Evolutionary conservation across 2,797 vertebrate genomes (phyloP).

Genomic region (Micrastur ruficollis): DNA sequence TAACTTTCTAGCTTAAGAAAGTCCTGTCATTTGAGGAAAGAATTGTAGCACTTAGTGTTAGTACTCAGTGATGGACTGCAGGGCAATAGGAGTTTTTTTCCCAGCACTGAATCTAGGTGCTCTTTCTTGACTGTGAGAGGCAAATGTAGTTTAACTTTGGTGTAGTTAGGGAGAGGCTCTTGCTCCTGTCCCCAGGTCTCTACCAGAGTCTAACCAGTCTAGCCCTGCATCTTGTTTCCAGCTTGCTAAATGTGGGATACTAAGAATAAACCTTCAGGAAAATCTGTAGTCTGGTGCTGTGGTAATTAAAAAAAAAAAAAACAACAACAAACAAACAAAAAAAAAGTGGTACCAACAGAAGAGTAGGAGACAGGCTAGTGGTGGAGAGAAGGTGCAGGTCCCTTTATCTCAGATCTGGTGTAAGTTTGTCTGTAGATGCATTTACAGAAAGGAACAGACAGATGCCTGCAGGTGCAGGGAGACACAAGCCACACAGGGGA

Average conservation of each 20-base stretch:
- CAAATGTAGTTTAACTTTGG: not conserved
- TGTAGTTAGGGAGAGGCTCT: not conserved
- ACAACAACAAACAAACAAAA: too few relatives aligned
- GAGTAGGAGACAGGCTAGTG: not conserved
- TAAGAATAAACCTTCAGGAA: not conserved
- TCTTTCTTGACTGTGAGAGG: not conserved
- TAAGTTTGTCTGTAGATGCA: not conserved
- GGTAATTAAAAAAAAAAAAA: too few relatives aligned
- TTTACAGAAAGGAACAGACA: not conserved
- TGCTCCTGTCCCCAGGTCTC: not conserved
- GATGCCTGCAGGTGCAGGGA: not conserved
- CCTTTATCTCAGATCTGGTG: not conserved
- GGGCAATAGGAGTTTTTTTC: not conserved
- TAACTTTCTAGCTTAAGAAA: not conserved
- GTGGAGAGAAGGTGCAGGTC: not conserved
- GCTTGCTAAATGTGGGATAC: not conserved
- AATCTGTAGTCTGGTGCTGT: not conserved
- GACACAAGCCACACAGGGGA: not conserved
- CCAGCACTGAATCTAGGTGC: not conserved
- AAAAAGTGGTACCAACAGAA: not conserved
- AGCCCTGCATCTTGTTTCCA: not conserved
- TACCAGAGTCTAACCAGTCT: not conserved
- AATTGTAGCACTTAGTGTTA: not conserved
- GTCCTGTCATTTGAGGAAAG: not conserved
- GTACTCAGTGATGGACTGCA: not conserved